These are phyloP conservation scores for Lepus europaeus DNA, from an alignment of 2,113 vertebrate species.

Conservation along the genomic window DNA sequence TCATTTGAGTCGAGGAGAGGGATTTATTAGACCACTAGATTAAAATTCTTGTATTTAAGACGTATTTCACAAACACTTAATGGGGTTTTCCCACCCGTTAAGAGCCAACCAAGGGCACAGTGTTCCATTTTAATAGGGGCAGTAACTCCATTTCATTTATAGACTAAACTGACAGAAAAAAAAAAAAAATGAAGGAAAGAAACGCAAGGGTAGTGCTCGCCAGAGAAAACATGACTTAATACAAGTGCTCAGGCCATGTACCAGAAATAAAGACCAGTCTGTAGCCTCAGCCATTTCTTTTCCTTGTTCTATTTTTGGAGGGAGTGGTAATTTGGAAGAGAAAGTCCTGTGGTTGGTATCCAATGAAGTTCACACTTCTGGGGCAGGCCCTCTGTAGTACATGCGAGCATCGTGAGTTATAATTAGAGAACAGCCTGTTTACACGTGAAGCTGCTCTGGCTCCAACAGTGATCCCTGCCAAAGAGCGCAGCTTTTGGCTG, in stretches of 20 bases:
- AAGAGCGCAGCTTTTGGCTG: background rate
- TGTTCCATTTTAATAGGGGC: conserved; percentile 85
- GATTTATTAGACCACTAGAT: conserved; percentile 83
- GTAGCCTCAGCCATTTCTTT: conserved; percentile 81
- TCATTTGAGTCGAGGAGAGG: conserved; percentile 72
- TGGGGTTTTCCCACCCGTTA: conserved; percentile 89
- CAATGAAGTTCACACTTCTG: conserved; percentile 85
- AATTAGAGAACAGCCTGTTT: conserved; percentile 66
- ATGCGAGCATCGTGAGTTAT: conserved; percentile 76
- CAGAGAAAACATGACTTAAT: conserved; percentile 89
- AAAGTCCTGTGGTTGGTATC: conserved; percentile 84
- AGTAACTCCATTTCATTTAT: conserved; percentile 89
- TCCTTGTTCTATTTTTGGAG: conserved; percentile 71
- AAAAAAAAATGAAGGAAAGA: conserved; percentile 47
- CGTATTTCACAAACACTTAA: conserved; percentile 88
- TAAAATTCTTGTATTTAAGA: conserved; percentile 86
- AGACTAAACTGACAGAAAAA: conserved; percentile 84
- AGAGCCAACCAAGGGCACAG: conserved; percentile 84
- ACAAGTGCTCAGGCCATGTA: conserved; percentile 75
- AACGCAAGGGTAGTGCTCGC: conserved; percentile 70
- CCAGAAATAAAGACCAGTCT: conserved; percentile 84
- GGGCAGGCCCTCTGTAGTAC: conserved; percentile 81
- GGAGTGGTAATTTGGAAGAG: conserved; percentile 74
- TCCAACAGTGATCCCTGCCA: conserved; percentile 5
- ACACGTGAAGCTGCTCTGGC: background rate